Percentiles rank a stretch among this genome's conserved stretches.
These are phyloP conservation scores for Poecilobothrus nobilitatus DNA, from an alignment of 2,888 invertebrate genomes.

Conservation along the genomic window DNA sequence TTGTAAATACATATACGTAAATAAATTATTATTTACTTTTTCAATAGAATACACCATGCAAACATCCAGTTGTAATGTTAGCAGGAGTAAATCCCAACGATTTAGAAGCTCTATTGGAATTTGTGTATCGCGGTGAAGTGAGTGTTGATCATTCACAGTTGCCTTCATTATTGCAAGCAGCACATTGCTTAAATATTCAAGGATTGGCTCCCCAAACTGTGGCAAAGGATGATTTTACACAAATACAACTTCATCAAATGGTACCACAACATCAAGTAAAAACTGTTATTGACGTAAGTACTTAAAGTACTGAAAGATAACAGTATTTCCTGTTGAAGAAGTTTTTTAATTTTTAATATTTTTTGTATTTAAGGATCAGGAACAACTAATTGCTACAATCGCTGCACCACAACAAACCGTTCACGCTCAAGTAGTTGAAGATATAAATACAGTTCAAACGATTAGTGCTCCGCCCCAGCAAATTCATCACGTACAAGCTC, in stretches of 20 bases:
- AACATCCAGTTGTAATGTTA: slow-evolving; percentile 57
- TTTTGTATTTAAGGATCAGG: slow-evolving; percentile 32
- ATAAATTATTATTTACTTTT: slow-evolving; percentile 13
- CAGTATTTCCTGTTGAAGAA: background rate
- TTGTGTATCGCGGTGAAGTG: slow-evolving; percentile 55
- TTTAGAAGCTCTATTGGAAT: slow-evolving; percentile 54
- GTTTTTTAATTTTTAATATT: background rate
- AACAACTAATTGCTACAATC: slow-evolving; percentile 43
- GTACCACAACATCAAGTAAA: slow-evolving; percentile 44
- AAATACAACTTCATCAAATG: slow-evolving; percentile 44
- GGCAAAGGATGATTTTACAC: slow-evolving; percentile 44
- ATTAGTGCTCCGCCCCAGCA: slow-evolving; percentile 36
- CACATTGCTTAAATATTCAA: slow-evolving; percentile 54
- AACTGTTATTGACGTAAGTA: slow-evolving; percentile 29
- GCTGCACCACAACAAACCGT: slow-evolving; percentile 43
- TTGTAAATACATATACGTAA: too few relatives aligned
- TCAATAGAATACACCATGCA: slow-evolving; percentile 52
- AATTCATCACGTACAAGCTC: slow-evolving; percentile 36
- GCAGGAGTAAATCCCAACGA: slow-evolving; percentile 55
- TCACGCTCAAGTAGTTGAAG: slow-evolving; percentile 44
- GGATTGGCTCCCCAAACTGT: slow-evolving; percentile 49
- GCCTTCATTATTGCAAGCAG: slow-evolving; percentile 54
- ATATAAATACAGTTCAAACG: slow-evolving; percentile 40
- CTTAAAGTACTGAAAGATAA: slow-evolving; percentile 19
- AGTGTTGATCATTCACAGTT: slow-evolving; percentile 54